Evolutionary conservation across 2,797 vertebrate genomes (phyloP), one percentile per base, ranked within the genome.

Genomic region (Anabacerthia variegaticeps): DNA sequence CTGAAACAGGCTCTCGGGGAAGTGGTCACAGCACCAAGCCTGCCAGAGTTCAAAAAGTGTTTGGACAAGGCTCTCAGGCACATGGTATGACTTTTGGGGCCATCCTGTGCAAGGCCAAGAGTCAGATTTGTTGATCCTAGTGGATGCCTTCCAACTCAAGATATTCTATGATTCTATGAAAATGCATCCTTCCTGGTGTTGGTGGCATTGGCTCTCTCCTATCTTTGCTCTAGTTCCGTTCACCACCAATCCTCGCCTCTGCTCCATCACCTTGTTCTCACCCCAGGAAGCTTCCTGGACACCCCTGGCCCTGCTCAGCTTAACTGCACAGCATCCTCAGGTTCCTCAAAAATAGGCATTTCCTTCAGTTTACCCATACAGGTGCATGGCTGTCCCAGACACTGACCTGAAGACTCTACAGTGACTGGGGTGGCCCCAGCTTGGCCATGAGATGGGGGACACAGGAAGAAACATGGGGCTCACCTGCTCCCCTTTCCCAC

Each of bases 401-500:
- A 51, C 39, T 23, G 61, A 72, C 66, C 9, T 8, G 2, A 63
- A 77, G n/a, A n/a, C 0, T 3, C 23, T 48, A 34, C 1, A 1
- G 21, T 12, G 43, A 9, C 51, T 59, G n/a, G 3, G 19, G 23
- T 19, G 22, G 36, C 8, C 36, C 24, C 51, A 32, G 22, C 9
- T 46, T 88, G 58, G 62, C 46, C 3, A 0, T 41, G 69, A 59
- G 59, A 58, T 34, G 9, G 18, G 14, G 7, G 9, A 61, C 8
- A 59, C 4, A 6, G 43, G 6, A 58, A 63, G 23, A 88, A 89
- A 75, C 2, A 2, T 8, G 73, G 28, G 13, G 24, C 2, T 68
- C 41, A 84, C 49, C 62, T 72, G 36, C n/a, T 69, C 30, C 46
- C 17, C 37, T 18, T 88, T 73, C n/a, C n/a, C 18, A 55, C 5